phyloP scores from a whole-genome alignment of 2,113 vertebrate genomes.

The Sorex fumeus region DNA sequence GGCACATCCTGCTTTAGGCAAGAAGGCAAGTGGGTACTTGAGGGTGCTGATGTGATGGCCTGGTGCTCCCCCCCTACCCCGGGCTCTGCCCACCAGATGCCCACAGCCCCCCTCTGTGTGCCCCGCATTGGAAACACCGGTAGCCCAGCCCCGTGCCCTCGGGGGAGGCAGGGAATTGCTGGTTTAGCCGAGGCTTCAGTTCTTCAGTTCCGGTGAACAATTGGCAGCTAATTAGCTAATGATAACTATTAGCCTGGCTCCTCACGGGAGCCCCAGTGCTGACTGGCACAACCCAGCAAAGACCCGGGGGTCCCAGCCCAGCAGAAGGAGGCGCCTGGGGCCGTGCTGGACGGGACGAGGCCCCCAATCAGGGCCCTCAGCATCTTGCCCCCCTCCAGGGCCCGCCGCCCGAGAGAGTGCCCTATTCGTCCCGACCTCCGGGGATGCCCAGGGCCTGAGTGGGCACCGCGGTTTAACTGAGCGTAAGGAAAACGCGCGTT shows the following conservation, averaged over 20 bases:
- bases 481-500: slow-evolving; percentile 46
- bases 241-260: not conserved
- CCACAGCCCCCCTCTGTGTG: not conserved
- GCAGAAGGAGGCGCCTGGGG: not conserved
- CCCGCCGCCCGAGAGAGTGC: not conserved
- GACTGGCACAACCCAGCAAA: rapidly evolving
- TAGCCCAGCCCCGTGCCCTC: not conserved
- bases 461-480: not conserved
- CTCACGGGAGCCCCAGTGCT: not conserved
- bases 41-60: too few species aligned
- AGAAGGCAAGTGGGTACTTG: too few species aligned
- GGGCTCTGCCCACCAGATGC: not conserved
- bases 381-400: not conserved
- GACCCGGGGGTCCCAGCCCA: not conserved
- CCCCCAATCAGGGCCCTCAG: not conserved
- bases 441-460: not conserved
- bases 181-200: not conserved
- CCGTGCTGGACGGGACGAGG: too few species aligned
- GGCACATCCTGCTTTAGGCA: too few species aligned
- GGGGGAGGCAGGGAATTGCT: not conserved
- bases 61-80: too few species aligned
- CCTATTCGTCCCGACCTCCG: not conserved
- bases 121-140: not conserved
- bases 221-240: not conserved
- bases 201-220: not conserved